A percentile compares a stretch with the other conserved stretches of the same genome.
Evolutionary conservation across 2,113 vertebrate genomes (phyloP).

Genomic region (Spea multiplicata): DNA sequence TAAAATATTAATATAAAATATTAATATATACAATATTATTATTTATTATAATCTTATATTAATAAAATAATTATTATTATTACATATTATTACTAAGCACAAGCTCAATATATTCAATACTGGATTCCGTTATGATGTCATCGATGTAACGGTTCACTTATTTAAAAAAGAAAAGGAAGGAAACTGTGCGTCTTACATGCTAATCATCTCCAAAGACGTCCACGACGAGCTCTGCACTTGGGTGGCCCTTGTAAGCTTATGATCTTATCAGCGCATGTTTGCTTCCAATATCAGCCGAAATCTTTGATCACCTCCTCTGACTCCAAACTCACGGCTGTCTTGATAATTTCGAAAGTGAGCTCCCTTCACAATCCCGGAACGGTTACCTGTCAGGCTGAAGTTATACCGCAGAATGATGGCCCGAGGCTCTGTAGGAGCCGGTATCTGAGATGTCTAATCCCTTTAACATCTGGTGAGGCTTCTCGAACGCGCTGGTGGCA

Average conservation of each 20-base stretch:
- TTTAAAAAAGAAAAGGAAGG: too few relatives aligned
- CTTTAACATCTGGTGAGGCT: slow-evolving; percentile 36
- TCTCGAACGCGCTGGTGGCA: slow-evolving; percentile 10
- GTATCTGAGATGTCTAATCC: slow-evolving; percentile 43
- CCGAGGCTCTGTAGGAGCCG: slow-evolving; percentile 29
- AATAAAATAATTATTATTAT: too few relatives aligned
- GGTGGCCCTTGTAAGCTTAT: not conserved
- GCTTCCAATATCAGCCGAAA: not conserved
- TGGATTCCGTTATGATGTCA: too few relatives aligned
- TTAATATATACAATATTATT: too few relatives aligned
- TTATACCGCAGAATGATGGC: slow-evolving; percentile 45
- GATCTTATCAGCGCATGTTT: not conserved
- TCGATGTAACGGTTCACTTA: too few relatives aligned
- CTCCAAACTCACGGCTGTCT: slow-evolving; percentile 20
- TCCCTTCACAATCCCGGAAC: slow-evolving; percentile 11
- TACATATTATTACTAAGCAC: too few relatives aligned
- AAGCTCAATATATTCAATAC: too few relatives aligned
- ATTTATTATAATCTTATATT: too few relatives aligned
- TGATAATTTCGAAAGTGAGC: slow-evolving; percentile 12
- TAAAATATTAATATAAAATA: too few relatives aligned
- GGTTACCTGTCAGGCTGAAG: slow-evolving; percentile 41
- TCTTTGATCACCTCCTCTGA: slow-evolving; percentile 8
- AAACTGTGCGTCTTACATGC: not conserved
- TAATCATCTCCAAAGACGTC: not conserved
- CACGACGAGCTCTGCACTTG: not conserved